Base-by-base conservation (phyloP, 2,888 invertebrate species). In the Lepidocyrtoides sp. region DNA sequence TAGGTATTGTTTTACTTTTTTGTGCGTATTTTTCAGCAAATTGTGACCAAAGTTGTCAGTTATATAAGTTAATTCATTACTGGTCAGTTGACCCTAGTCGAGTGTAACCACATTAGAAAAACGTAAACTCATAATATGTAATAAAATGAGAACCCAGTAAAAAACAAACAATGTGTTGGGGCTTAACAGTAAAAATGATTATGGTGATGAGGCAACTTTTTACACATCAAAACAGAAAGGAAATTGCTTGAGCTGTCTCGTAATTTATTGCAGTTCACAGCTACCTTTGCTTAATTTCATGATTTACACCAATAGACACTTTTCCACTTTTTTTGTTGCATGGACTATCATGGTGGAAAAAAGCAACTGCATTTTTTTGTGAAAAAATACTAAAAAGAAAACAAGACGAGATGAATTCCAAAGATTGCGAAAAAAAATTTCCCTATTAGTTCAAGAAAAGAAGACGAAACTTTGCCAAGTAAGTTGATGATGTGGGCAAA, bases 231-330 rank as follows among this genome's bases (percentile, higher is more conserved):
- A 69, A 84, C 75, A 32, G 75, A 83, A 66, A 86, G 75, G 85
- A 86, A 87, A 87, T 77, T 63, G n/a, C 29, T 87, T 23, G 87
- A 77, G 29, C 79, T 77, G 79, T 79, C 77, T 87, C 48, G 77
- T 79, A 87, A 87, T 87, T 87, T 79, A 87, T 77, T 79, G 20
- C 63, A 20, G 57, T 87, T 87, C 77, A 87, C 87, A 63, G 87
- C 87, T 44, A 77, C 63, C 44, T 36, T 32, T 79, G 77, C 84
- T 82, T 85, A 85, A 85, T 75, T 57, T 85, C 36, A 85, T 85
- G 85, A 85, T 85, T 85, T 85, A 75, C 57, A 85, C 57, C 44
- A 17, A 7, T 51, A 69, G 29, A 63, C 63, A 29, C 63, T 54
- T 20, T 29, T 14, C 7, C 17, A 14, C 63, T 29, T 14, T 63